Base-by-base conservation (phyloP, 2,888 invertebrate species). In the Caenorhabditis sp. region DNA sequence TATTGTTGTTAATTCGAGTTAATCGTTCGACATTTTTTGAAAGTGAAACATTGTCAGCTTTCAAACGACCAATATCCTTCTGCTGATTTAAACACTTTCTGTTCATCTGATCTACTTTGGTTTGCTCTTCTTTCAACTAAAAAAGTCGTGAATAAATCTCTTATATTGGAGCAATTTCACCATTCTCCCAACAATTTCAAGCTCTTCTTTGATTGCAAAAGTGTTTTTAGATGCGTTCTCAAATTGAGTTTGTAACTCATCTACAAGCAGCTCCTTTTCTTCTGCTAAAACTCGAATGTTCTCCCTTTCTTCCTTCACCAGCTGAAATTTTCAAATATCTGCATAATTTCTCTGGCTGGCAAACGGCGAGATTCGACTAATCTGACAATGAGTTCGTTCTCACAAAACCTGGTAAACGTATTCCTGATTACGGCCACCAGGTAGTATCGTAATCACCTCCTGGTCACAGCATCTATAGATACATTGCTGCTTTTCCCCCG, bases 291-390 rank as follows among this genome's bases (percentile, higher is more conserved):
- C 40, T 47, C 64, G 65, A 51, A 74, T 40, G 53, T 56, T 70
- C 44, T 65, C 64, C n/a, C 55, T 47, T 51, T 80, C 80, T 60
- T 80, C 80, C 40, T 80, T 80, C 24, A 65, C 74, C 8, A 80
- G 58, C 47, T 67, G 32, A 51, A 51, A 11, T 18, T 35, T n/a
- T n/a, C n/a, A n/a, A n/a, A n/a, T n/a, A n/a, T n/a, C n/a, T n/a
- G n/a, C n/a, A n/a, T n/a, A n/a, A n/a, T n/a, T n/a, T n/a, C n/a
- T n/a, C n/a, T n/a, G n/a, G n/a, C n/a, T n/a, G n/a, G n/a, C n/a
- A n/a, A n/a, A n/a, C n/a, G n/a, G n/a, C n/a, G n/a, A n/a, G n/a
- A n/a, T n/a, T n/a, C n/a, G n/a, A n/a, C n/a, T n/a, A n/a, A n/a
- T n/a, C n/a, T n/a, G n/a, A n/a, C n/a, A n/a, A n/a, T n/a, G n/a